Conservation (phyloP, 2,888 invertebrate species). For the Eupithecia subfuscata region DNA sequence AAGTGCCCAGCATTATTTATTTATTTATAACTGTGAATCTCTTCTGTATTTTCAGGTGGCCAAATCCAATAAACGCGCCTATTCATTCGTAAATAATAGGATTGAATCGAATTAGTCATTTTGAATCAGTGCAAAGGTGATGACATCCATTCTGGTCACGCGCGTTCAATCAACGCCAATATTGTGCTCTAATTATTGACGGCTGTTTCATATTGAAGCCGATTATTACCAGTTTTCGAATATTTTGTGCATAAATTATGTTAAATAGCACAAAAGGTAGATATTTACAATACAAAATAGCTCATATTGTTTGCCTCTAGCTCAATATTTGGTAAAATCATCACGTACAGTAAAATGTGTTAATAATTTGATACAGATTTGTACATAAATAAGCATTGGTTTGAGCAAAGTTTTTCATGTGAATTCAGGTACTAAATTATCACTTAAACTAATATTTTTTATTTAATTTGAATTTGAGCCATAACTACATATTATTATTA, state of each 20-base stretch:
- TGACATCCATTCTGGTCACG: constrained; percentile 29
- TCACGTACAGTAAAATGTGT: neutral
- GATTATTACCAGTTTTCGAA: constrained; percentile 14
- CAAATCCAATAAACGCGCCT: neutral
- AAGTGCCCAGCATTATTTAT: neutral
- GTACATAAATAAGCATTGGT: neutral
- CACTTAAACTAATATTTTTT: too few relatives aligned
- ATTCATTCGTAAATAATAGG: constrained; percentile 1
- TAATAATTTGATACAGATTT: neutral
- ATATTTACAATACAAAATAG: neutral
- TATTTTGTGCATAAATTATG: constrained; percentile 14
- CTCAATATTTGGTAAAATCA: neutral
- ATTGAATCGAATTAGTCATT: constrained; percentile 13
- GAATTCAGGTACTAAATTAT: neutral
- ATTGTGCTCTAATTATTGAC: constrained; percentile 28
- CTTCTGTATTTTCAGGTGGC: neutral
- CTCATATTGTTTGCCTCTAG: neutral
- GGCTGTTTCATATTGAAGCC: constrained; percentile 18
- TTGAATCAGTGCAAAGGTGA: constrained; percentile 14
- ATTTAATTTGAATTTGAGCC: too few relatives aligned
- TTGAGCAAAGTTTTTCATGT: neutral
- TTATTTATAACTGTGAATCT: neutral
- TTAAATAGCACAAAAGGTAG: neutral
- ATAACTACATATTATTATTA: too few relatives aligned
- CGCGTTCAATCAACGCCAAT: constrained; percentile 28